Evolutionary conservation across 2,113 vertebrate genomes (phyloP).

Genomic region (Hoplias malabaricus): DNA sequence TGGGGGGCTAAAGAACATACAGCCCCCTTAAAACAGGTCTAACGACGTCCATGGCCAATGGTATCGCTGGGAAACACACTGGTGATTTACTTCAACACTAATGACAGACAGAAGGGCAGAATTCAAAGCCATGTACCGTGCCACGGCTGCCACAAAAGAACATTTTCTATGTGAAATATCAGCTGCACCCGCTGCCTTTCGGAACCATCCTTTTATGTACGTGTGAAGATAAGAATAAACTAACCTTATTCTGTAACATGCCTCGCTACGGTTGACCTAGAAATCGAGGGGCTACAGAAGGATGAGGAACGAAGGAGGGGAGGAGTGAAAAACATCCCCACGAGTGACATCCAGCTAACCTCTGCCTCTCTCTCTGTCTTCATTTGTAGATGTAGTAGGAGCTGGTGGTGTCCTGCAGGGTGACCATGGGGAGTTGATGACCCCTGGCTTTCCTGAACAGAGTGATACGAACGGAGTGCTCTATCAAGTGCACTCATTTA

Average conservation of each 20-base stretch:
- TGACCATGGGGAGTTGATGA: conserved; percentile 70
- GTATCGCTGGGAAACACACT: conserved; percentile 70
- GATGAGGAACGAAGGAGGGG: not conserved
- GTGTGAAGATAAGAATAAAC: conserved; percentile 13
- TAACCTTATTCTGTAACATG: conserved; percentile 25
- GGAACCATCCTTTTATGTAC: not conserved
- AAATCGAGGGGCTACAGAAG: conserved; percentile 48
- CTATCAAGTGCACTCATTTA: conserved; percentile 68
- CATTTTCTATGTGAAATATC: not conserved
- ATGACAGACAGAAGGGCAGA: conserved; percentile 63
- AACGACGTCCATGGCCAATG: no score
- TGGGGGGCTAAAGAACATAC: no score
- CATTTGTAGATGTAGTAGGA: conserved; percentile 70
- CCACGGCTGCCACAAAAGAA: conserved; percentile 44
- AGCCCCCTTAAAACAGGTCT: no score
- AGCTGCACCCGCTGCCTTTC: not conserved
- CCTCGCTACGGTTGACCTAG: conserved; percentile 55
- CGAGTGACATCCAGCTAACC: conserved; percentile 52
- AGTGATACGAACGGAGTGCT: conserved; percentile 65
- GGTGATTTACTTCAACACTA: conserved; percentile 69
- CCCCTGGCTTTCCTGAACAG: conserved; percentile 64
- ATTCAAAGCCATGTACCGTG: conserved; percentile 74
- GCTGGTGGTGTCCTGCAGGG: conserved; percentile 73
- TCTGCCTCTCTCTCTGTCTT: conserved; percentile 17
- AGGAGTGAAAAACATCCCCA: conserved; percentile 44